A percentile compares a stretch with the other conserved stretches of the same genome.
Evolutionary conservation across 1,140 invertebrate genomes (phyloP).

Genomic region (Wiebesia pumilae): DNA sequence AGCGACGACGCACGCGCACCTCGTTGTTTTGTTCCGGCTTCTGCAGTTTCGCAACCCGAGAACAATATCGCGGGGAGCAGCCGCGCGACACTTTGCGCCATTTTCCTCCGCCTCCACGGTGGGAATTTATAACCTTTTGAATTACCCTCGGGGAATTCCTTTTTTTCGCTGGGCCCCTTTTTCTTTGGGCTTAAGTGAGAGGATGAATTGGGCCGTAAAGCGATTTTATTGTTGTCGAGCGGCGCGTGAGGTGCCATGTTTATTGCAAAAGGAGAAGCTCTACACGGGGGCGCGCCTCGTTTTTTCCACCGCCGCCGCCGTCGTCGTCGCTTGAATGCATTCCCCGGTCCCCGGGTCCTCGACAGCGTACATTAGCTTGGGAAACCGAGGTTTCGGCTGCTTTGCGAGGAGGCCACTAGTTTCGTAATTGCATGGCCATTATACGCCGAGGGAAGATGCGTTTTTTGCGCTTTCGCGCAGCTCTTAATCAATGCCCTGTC

Average conservation of each 20-base stretch:
- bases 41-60: conserved; percentile 22
- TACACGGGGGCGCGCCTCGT: background rate
- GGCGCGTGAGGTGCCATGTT: conserved; percentile 43
- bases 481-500: background rate
- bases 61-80: conserved; percentile 1
- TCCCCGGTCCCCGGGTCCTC: background rate
- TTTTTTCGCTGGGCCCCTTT: background rate
- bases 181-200: conserved; percentile 20
- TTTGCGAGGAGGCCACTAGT: background rate
- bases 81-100: conserved; percentile 2
- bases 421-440: conserved; percentile 14
- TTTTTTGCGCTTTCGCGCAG: background rate
- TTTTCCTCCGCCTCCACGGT: conserved; percentile 9
- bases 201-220: conserved; percentile 41
- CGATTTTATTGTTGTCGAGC: conserved; percentile 28
- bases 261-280: conserved; percentile 35
- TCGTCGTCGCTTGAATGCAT: background rate
- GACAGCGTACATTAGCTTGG: conserved; percentile 20
- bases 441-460: background rate
- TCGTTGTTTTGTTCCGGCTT: conserved; percentile 46
- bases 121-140: conserved; percentile 46
- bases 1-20: background rate
- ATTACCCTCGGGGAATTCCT: conserved; percentile 7
- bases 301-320: too few relatives aligned
- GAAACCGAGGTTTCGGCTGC: conserved; percentile 20